These are phyloP conservation scores for Drosophila tani DNA, from an alignment of 1,140 invertebrate species.

Conservation along the genomic window DNA sequence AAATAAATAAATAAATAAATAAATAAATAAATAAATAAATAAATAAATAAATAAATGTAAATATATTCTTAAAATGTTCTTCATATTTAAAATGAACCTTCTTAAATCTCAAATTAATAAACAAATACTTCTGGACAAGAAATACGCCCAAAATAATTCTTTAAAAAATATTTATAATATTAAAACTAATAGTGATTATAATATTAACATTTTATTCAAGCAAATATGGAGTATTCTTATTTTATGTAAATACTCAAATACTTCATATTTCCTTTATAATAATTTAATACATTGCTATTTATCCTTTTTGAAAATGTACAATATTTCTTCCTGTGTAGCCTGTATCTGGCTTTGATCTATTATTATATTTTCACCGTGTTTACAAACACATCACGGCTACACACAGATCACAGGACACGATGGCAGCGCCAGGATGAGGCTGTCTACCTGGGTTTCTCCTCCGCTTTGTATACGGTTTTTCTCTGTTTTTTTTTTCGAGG, in stretches of 20 bases:
- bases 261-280: too few relatives aligned
- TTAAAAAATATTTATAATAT: neutral
- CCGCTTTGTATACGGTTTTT: neutral
- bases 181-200: too few relatives aligned
- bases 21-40: too few relatives aligned
- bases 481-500: neutral
- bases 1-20: too few relatives aligned
- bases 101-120: neutral
- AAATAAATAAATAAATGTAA: too few relatives aligned
- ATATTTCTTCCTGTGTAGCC: constrained; percentile 3
- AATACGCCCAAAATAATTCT: too few relatives aligned
- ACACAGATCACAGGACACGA: constrained; percentile 57
- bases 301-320: too few relatives aligned
- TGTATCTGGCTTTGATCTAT: constrained; percentile 75
- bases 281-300: too few relatives aligned
- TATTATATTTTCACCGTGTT: constrained; percentile 77
- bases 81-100: neutral
- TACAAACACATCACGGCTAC: constrained; percentile 81
- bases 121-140: too few relatives aligned
- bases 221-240: too few relatives aligned
- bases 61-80: neutral
- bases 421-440: constrained; percentile 36
- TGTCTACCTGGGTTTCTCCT: constrained; percentile 21
- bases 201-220: too few relatives aligned
- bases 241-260: too few relatives aligned